phyloP scores from a whole-genome alignment of 1,140 invertebrate species.

The Schlechtendalia chinensis region DNA sequence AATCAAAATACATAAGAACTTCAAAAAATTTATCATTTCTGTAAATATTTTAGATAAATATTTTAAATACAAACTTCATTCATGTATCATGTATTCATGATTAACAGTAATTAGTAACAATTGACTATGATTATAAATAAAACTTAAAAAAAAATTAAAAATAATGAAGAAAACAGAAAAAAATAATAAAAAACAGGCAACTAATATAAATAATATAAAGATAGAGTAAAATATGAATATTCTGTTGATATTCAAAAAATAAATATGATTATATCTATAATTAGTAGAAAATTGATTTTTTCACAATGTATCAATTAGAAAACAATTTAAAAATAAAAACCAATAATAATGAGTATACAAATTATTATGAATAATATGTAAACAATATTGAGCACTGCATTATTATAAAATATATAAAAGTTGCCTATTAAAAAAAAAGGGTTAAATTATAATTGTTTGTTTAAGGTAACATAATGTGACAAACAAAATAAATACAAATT shows the following conservation, averaged over 20 bases:
- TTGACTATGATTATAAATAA: slow-evolving; percentile 27
- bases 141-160: slow-evolving; percentile 23
- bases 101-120: slow-evolving; percentile 28
- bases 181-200: slow-evolving; percentile 34
- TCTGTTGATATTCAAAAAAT: not conserved
- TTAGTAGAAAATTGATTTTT: not conserved
- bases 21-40: not conserved
- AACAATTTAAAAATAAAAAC: not conserved
- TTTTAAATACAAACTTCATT: not conserved
- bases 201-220: not conserved
- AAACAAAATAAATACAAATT: slow-evolving; percentile 40
- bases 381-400: not conserved
- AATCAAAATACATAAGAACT: slow-evolving; percentile 8
- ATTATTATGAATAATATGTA: not conserved
- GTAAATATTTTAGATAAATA: slow-evolving; percentile 5
- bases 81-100: not conserved
- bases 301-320: slow-evolving; percentile 12
- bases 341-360: not conserved
- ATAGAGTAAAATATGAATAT: not conserved
- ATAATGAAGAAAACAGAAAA: not conserved
- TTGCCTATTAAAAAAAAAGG: slow-evolving; percentile 21
- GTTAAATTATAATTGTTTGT: not conserved
- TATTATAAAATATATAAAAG: slow-evolving; percentile 25
- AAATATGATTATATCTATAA: not conserved
- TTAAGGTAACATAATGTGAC: slow-evolving; percentile 36